Evolutionary conservation across 2,113 vertebrate genomes (phyloP), one percentile per base, ranked within the genome.

Genomic region (Australoheros scitulus): DNA sequence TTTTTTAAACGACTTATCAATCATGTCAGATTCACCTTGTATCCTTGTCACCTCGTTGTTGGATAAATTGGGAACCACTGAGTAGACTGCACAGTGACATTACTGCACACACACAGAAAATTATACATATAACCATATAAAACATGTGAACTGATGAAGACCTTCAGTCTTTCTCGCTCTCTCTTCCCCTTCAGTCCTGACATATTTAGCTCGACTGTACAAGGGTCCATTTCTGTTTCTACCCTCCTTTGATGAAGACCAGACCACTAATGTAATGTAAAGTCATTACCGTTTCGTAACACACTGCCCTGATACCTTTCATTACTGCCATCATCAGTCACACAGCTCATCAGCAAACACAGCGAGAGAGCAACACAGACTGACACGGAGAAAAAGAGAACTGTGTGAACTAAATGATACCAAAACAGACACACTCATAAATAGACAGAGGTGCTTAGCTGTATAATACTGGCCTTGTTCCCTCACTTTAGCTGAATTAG

Each of bases 281-380:
- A 90, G 89, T 86, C 84, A 92, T 94, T 93, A 94, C 63, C 47
- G 86, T 43, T 85, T 75, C 58, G 75, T 91, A 86, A 89, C 92
- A 86, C 83, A 70, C 81, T 76, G 76, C 70, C 84, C 78, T 87
- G 91, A 86, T 89, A 85, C 86, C 92, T 93, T 91, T 94, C 90
- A 94, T 94, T 94, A 92, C 83, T 79, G 79, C 72, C 76, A 70
- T 85, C 80, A 92, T 94, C 87, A 87, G 79, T 92, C 93, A 91
- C 18, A 17, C 79, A 65, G 90, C 83, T 84, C 89, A 91, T 90
- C 85, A 83, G 89, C 58, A 34, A 60, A 81, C 34, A 80, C 50
- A 52, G n/a, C 7, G 50, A 78, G 26, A 38, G 13, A 80, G 29
- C 29, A 18, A 75, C 55, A 17, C 11, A 72, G 43, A 74, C 11